Evolutionary conservation across 2,888 invertebrate species (phyloP), one percentile per base, ranked within the genome.

Genomic region (Choreutis nemorana): DNA sequence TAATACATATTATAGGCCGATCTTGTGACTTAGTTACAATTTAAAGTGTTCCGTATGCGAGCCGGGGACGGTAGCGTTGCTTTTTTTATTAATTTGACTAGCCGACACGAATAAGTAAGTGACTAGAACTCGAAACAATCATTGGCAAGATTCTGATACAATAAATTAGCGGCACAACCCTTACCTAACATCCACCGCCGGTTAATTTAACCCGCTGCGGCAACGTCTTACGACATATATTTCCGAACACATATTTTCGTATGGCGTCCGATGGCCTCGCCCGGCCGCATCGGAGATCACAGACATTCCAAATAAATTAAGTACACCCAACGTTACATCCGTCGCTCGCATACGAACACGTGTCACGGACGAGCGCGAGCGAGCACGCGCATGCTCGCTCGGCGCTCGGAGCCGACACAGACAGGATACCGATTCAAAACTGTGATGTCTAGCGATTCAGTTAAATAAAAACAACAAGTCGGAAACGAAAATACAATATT

Each of bases 111-210:
- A 63, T 65, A 55, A 62, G 64, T 53, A 58, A 72, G 56, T 75
- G 77, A 77, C 77, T 77, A 77, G 77, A 75, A 67, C 67, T 51
- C 63, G 68, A 65, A 57, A 66, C 65, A 53, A 52, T 50, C 57
- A 57, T 60, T 72, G 75, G 73, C 75, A 72, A 73, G 73, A 72
- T 55, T 58, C 50, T 52, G 48, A 45, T 44, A 41, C 10, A 10
- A 29, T 31, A n/a, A n/a, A n/a, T n/a, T n/a, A n/a, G 39, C 34
- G 46, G 40, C 42, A 23, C 39, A 26, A 36, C 35, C 40, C 29
- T 28, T 36, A 5, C 35, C 31, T 35, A 31, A 23, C 28, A 31
- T 33, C 32, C 28, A 8, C 21, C 23, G 28, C 27, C 28, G 30
- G 26, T 24, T 21, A 30, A 31, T 33, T 26, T 30, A 30, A 21